Evolutionary conservation across 2,113 vertebrate species (phyloP).

Genomic region (Pavo muticus): DNA sequence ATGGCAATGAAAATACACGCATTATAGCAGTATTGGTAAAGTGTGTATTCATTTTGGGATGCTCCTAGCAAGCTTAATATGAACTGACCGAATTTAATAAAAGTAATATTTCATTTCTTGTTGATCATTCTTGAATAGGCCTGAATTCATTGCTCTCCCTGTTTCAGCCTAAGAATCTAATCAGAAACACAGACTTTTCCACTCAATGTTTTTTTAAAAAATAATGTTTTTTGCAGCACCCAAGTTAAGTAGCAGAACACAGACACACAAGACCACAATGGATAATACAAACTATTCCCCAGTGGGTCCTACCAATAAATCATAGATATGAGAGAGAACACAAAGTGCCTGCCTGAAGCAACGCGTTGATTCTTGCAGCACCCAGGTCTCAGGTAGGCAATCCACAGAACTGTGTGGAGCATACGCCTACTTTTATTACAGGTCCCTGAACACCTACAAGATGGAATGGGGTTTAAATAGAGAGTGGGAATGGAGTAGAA

Average conservation of each 20-base stretch:
- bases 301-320: neutral
- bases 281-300: neutral
- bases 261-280: neutral
- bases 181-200: neutral
- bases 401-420: neutral
- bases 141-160: neutral
- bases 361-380: neutral
- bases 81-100: neutral
- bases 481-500: neutral
- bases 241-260: neutral
- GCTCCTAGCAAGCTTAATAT: neutral
- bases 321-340: neutral
- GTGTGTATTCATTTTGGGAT: neutral
- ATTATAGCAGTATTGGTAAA: neutral
- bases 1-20: neutral
- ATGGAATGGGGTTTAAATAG: neutral
- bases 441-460: neutral
- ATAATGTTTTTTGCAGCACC: neutral
- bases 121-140: neutral
- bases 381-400: neutral
- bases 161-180: neutral
- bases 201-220: neutral
- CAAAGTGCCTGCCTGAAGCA: neutral
- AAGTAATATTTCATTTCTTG: neutral
- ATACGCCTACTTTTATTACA: neutral